Evolutionary conservation across 1,140 invertebrate genomes (phyloP).

Genomic region (Zaprionus vittiger): DNA sequence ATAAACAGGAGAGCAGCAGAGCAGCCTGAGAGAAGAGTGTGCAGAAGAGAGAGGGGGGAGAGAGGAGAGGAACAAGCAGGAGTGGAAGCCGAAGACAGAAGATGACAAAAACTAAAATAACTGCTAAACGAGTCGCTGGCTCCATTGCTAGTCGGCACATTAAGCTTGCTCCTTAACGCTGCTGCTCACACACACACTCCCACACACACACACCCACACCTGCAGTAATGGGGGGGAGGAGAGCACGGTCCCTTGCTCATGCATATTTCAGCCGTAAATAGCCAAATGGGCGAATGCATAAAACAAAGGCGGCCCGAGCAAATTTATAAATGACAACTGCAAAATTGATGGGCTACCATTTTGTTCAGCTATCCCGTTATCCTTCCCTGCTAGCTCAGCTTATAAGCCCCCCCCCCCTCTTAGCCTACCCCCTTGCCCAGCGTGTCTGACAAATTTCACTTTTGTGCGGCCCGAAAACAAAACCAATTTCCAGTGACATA

Average conservation of each 20-base stretch:
- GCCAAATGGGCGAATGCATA: conserved; percentile 58
- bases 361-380: background rate
- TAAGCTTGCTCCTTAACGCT: conserved; percentile 54
- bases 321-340: conserved; percentile 77
- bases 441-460: conserved; percentile 39
- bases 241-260: background rate
- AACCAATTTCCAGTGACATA: conserved; percentile 40
- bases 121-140: conserved; percentile 29
- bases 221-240: background rate
- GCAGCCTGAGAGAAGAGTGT: background rate
- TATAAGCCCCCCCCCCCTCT: background rate
- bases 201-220: background rate
- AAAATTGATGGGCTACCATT: conserved; percentile 59
- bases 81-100: conserved; percentile 5
- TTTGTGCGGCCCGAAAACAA: conserved; percentile 23
- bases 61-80: background rate
- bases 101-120: conserved; percentile 6
- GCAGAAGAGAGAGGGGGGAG: background rate
- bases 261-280: conserved; percentile 66
- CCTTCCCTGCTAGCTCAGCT: background rate
- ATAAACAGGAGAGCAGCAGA: conserved; percentile 62
- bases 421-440: conserved; percentile 1
- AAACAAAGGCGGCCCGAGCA: conserved; percentile 66
- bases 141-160: conserved; percentile 48
- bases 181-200: conserved; percentile 9